A percentile compares a stretch with the other conserved stretches of the same genome.
These are phyloP conservation scores for Hydrolagus affinis DNA, from an alignment of 2,113 vertebrate genomes.

Conservation along the genomic window DNA sequence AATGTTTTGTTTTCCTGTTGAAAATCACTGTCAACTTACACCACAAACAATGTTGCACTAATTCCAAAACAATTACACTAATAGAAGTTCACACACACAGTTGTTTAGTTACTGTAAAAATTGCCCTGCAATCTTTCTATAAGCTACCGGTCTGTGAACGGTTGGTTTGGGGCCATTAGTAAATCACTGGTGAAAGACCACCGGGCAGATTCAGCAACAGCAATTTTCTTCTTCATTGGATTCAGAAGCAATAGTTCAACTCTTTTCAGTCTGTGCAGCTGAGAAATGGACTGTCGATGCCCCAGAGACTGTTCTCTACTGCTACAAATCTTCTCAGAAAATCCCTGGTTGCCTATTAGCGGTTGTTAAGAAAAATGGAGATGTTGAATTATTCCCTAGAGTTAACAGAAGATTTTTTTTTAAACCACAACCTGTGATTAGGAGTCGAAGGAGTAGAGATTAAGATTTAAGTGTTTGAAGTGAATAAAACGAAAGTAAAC, in stretches of 20 bases:
- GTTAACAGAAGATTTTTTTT: conserved; percentile 40
- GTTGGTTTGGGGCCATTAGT: background rate
- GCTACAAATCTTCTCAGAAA: conserved; percentile 50
- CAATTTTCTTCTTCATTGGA: conserved; percentile 50
- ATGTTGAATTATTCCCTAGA: conserved; percentile 56
- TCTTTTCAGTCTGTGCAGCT: conserved; percentile 47
- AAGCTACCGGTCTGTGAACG: too few species aligned
- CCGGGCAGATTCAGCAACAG: conserved; percentile 44
- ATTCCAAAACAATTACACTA: too few species aligned
- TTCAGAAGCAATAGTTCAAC: conserved; percentile 49
- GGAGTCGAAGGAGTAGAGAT: background rate
- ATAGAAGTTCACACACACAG: too few species aligned
- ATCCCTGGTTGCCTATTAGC: conserved; percentile 53
- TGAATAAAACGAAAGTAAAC: background rate
- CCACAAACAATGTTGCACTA: too few species aligned
- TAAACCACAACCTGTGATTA: conserved; percentile 15
- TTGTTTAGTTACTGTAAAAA: too few species aligned
- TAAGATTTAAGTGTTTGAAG: background rate
- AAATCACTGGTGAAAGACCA: conserved; percentile 41
- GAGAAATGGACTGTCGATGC: conserved; percentile 44
- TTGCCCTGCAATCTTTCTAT: too few species aligned
- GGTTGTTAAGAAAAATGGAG: conserved; percentile 63
- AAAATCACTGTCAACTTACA: too few species aligned
- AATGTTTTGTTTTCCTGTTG: too few species aligned
- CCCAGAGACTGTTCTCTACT: conserved; percentile 51